Base-by-base conservation (phyloP, 2,113 vertebrate species). In the Brachypodius melanocephalos region DNA sequence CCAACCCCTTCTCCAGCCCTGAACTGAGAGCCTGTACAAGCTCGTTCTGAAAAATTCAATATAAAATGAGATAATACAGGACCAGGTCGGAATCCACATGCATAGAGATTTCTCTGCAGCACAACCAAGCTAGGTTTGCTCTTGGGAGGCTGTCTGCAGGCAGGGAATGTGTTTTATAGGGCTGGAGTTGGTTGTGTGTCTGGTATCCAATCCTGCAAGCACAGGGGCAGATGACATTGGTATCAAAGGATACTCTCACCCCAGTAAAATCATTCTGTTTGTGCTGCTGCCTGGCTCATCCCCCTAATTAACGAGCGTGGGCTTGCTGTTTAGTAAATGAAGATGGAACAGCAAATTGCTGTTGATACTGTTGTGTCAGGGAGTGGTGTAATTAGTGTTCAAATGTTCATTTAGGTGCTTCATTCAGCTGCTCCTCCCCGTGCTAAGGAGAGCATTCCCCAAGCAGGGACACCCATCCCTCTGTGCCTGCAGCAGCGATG, bases 331-430 rank as follows among this genome's bases (percentile, higher is more conserved):
- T 49, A 69, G 77, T 34, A 85, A 95, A 85, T 85, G 80, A 89
- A 88, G 90, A 74, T 17, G 61, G 72, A 95, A 6, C 68, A 79
- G 85, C 74, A 89, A 88, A 87, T 83, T 80, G 74, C 72, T 92
- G 69, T 59, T 93, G 84, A 31, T 87, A 10, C 32, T 69, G 38
- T 80, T 67, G n/a, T 75, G 81, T 22, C 81, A 65, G 73, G 52
- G 66, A 92, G 55, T 45, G 12, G 42, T 76, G 84, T 73, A 93
- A 89, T 95, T 94, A 86, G 42, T 32, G 49, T 32, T 92, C 36
- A 36, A 16, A 65, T 80, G 61, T 75, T 72, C 80, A 91, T 85
- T 72, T 67, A 24, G 82, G 54, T 43, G 59, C 82, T 40, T 77
- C 45, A 25, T 76, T 90, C 92, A 51, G 54, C 78, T 79, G 77